Percentiles rank a stretch among this genome's conserved stretches.
phyloP scores from a whole-genome alignment of 92 coral and sea anemone species.

The Diadumene lineata region DNA sequence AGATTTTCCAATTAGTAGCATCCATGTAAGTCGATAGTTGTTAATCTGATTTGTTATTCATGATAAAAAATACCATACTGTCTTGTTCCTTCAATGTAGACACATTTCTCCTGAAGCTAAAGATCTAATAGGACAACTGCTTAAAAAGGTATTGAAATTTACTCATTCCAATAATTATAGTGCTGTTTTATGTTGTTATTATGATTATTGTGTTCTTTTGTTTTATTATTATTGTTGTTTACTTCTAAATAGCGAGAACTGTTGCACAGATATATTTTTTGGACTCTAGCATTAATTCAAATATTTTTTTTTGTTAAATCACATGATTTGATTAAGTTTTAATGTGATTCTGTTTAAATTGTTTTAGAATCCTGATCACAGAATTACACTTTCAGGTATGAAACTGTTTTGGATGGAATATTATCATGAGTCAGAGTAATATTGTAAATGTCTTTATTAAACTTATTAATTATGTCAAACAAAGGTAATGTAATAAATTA shows the following conservation, averaged over 20 bases:
- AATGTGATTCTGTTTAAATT: neutral
- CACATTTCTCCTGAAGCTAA: constrained; percentile 79
- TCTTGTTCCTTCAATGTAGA: constrained; percentile 31
- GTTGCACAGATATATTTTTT: too few species aligned
- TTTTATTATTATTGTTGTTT: too few species aligned
- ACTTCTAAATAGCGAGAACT: too few species aligned
- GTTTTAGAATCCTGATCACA: constrained; percentile 92
- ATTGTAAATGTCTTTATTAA: neutral
- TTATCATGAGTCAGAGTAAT: neutral
- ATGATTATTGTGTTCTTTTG: neutral
- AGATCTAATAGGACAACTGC: constrained; percentile 72
- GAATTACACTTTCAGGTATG: constrained; percentile 89
- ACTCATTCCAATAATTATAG: neutral
- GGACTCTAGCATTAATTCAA: neutral
- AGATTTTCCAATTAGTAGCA: too few species aligned
- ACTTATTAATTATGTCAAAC: neutral
- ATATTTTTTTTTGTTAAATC: neutral
- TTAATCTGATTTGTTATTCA: too few species aligned
- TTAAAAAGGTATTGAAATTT: constrained; percentile 74
- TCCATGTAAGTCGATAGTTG: too few species aligned
- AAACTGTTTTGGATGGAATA: neutral
- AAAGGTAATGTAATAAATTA: too few species aligned
- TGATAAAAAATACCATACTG: too few species aligned
- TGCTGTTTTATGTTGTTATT: too few species aligned
- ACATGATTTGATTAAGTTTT: neutral